Evolutionary conservation across 2,888 invertebrate species (phyloP), one percentile per base, ranked within the genome.

Genomic region (Saturnia japonica): DNA sequence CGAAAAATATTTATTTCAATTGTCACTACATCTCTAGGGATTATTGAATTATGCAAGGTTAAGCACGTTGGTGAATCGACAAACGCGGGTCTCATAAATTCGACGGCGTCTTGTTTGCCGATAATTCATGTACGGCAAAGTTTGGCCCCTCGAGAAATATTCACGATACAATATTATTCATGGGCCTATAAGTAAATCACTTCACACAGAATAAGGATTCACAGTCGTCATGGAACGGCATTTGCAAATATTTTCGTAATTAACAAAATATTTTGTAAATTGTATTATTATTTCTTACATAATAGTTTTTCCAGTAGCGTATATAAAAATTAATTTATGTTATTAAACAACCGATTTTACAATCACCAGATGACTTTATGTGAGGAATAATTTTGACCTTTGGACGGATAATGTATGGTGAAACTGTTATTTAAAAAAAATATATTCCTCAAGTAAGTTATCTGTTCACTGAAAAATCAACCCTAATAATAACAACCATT

Each of bases 121-220:
- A 84, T 87, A 87, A 87, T 86, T 88, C 87, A 87, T 87, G 85
- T 82, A 82, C 84, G 77, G 72, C 74, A 77, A 77, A 84, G 82
- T 78, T 85, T 83, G 76, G 57, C 73, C 73, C 73, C 72, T 71
- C 70, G 72, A 75, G 71, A 75, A 75, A 74, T 73, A 72, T 72
- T 77, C 75, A 75, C 74, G 77, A 80, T 80, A 81, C 80, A 82
- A 82, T 83, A 81, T 86, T 86, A 86, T 83, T 86, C 82, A 80
- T 82, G 80, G n/a, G 80, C 80, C 78, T 81, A 78, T 75, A 83
- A 85, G 83, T 85, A 85, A 87, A 86, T 86, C 84, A 85, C 81
- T 83, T 80, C 80, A 82, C 82, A 81, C 78, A 78, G 82, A 78
- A 72, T 78, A 75, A n/a, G 79, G 77, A 83, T 83, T 80, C 79